Percentiles rank a stretch among this genome's conserved stretches.
These are phyloP conservation scores for Enteromius unitaeniatus DNA, from an alignment of 2,797 vertebrate species.

Conservation along the genomic window DNA sequence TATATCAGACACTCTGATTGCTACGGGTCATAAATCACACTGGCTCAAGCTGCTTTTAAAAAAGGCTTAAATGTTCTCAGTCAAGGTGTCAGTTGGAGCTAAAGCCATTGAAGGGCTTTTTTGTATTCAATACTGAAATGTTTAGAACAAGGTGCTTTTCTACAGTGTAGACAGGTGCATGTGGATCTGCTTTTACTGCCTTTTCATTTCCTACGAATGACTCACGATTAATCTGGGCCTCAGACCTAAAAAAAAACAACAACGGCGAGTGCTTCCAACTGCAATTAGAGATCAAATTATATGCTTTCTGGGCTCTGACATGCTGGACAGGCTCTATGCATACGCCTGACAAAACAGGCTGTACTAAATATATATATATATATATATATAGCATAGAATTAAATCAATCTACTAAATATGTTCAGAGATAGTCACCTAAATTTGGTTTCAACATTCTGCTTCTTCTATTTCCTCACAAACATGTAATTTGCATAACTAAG, in stretches of 20 bases:
- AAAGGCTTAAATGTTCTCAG: slow-evolving; percentile 27
- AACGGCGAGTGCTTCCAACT: neutral
- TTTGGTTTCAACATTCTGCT: neutral
- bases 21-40: slow-evolving; percentile 42
- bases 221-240: slow-evolving; percentile 18
- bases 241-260: neutral
- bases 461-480: neutral
- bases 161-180: slow-evolving; percentile 26
- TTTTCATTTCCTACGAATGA: slow-evolving; percentile 37
- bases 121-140: slow-evolving; percentile 19
- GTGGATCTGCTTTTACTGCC: slow-evolving; percentile 20
- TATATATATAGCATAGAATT: neutral
- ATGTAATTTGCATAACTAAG: too few species aligned
- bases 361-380: neutral
- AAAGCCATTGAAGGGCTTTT: slow-evolving; percentile 25
- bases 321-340: neutral
- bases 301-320: slow-evolving; percentile 17
- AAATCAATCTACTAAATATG: neutral
- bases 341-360: neutral
- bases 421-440: neutral
- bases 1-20: slow-evolving; percentile 30
- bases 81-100: slow-evolving; percentile 10
- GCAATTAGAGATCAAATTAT: slow-evolving; percentile 27
- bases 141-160: neutral
- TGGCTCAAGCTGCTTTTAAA: slow-evolving; percentile 37